Evolutionary conservation across 2,888 invertebrate species (phyloP), one percentile per base, ranked within the genome.

Genomic region (Drosophila aldrichi): DNA sequence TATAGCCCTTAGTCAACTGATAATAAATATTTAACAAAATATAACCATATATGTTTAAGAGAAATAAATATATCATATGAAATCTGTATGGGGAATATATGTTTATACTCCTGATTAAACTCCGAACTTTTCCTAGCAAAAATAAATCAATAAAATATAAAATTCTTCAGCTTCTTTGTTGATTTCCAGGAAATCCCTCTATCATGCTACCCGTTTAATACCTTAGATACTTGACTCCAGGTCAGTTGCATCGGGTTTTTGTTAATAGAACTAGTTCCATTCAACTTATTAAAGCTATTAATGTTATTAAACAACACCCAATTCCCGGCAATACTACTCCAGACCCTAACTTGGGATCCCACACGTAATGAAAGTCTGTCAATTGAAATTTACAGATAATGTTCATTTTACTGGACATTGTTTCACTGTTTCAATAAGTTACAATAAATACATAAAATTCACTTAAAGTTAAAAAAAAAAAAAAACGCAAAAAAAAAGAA

Each of bases 391-490:
- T 2, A 32, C 32, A 8, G 32, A 18, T 20, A 20, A 32, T 8
- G 32, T 14, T 32, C 32, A 8, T 49, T 77, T 79, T 79, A 66
- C 76, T 79, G 76, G 65, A 60, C 70, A 56, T 55, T 64, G 32
- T 43, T 49, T 62, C 38, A 60, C 49, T 62, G 25, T 54, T 49
- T 44, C 22, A 46, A 65, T 38, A 36, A 65, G 43, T 57, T 77
- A 64, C 43, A 76, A 80, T 77, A 76, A 77, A 77, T 77, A 77
- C 66, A 71, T 58, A 44, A 66, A 40, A 56, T 38, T 62, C 43
- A 18, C 77, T 77, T 80, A 77, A 2, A 48, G 44, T n/a, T 76
- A 70, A 36, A 68, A 78, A 68, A 78, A 74, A 78, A 78, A 77
- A 51, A 46, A 66, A 1, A 49, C 36, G 43, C 66, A 52, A 9